These are phyloP conservation scores for Trachops cirrhosus DNA, from an alignment of 2,797 vertebrate species.

Conservation along the genomic window DNA sequence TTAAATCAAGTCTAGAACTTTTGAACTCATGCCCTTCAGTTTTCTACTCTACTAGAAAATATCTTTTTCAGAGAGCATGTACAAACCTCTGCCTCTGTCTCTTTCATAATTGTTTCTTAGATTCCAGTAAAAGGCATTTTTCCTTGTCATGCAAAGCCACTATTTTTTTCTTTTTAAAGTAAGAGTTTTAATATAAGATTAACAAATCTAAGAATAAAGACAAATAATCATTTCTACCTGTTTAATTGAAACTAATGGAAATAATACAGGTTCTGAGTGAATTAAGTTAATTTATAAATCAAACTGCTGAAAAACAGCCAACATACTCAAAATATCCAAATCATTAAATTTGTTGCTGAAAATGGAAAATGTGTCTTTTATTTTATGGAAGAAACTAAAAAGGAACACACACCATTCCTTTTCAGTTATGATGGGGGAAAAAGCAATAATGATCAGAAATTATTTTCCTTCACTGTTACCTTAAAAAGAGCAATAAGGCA, in stretches of 20 bases:
- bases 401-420: background rate
- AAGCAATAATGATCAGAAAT: background rate
- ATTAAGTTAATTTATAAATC: background rate
- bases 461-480: background rate
- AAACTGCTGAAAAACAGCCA: background rate
- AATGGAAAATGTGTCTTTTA: too few species aligned
- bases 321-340: too few species aligned
- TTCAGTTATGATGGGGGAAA: background rate
- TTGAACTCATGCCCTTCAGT: background rate
- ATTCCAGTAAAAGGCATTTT: background rate
- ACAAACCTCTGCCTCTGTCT: background rate
- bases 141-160: background rate
- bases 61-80: background rate
- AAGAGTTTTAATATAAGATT: background rate
- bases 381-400: too few species aligned
- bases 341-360: too few species aligned
- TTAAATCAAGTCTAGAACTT: background rate
- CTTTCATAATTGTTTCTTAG: background rate
- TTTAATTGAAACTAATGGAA: conserved; percentile 1
- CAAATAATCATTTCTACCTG: background rate
- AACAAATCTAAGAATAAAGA: background rate
- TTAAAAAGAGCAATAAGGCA: background rate
- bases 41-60: background rate
- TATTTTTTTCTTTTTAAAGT: background rate
- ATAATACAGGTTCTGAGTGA: background rate